Base-by-base conservation (phyloP, 2,113 vertebrate species). In the Australoheros scitulus region DNA sequence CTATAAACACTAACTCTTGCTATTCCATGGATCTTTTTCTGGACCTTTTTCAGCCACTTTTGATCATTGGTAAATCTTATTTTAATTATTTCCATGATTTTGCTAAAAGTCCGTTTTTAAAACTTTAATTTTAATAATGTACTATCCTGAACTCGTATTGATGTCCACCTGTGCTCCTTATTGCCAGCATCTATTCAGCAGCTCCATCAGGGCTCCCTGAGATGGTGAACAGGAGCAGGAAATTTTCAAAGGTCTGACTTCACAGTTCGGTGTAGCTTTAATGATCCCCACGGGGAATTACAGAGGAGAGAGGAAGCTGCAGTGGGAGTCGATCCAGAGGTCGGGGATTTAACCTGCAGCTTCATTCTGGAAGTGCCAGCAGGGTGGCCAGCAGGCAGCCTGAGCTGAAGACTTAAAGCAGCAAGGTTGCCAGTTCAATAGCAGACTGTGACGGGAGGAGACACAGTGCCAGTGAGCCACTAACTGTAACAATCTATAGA, bases 241-340 rank as follows among this genome's bases (percentile, higher is more conserved):
- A 82, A 43, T 58, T 81, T 83, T 88, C 81, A 52, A 22, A 57
- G 88, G 68, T 47, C 57, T 52, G 72, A 75, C 78, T 86, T 84
- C 79, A 79, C 22, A 2, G 50, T 61, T 22, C 81, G 88, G 76
- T 36, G 47, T 14, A 84, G 90, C 81, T 81, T 84, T 91, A 92
- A 92, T 92, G 85, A 92, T 79, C 88, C 87, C 90, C 76, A 15
- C 11, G 4, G 90, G 90, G 91, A 86, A 50, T 58, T 56, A 26
- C 41, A 58, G 41, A 77, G 82, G 32, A 60, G 76, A 38, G 59
- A 60, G 70, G 72, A 75, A 70, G 52, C 77, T 61, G 79, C 26
- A 4, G 55, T 41, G 81, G 75, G 78, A 84, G 79, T 76, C 36
- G 20, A 75, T 80, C 58, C 29, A 15, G 76, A 60, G 81, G 81